Conservation (phyloP, 2,888 invertebrate genomes). For the Stegana nigrithorax region DNA sequence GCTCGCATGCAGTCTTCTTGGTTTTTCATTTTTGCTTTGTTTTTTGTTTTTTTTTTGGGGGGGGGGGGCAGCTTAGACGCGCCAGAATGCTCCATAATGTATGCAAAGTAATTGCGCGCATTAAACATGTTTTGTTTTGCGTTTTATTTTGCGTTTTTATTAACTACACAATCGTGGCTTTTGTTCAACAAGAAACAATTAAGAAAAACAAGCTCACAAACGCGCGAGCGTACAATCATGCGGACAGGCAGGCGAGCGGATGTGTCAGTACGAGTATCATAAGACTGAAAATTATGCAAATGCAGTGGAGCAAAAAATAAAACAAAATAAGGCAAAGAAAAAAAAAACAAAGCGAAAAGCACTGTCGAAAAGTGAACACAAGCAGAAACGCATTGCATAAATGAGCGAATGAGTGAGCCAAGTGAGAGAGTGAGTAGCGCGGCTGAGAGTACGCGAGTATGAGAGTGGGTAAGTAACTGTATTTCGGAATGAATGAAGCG, state of each 20-base stretch:
- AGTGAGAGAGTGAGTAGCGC: conserved; percentile 5
- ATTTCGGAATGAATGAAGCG: no score
- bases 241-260: no score
- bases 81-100: conserved; percentile 37
- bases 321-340: background rate
- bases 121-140: conserved; percentile 41
- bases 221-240: no score
- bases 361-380: no score
- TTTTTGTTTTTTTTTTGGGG: no score
- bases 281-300: conserved; percentile 53
- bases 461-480: no score
- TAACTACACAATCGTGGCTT: conserved; percentile 7
- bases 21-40: no score
- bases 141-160: conserved; percentile 22
- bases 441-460: no score
- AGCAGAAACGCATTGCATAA: background rate
- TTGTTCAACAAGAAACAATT: conserved; percentile 47
- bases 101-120: conserved; percentile 57
- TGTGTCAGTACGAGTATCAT: no score
- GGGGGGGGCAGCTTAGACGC: background rate
- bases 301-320: background rate
- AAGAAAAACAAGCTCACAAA: conserved; percentile 36
- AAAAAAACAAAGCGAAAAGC: no score
- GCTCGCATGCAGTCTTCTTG: background rate
- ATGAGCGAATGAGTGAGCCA: background rate